Evolutionary conservation across 2,888 invertebrate species (phyloP).

Genomic region (Eupithecia subfuscata): DNA sequence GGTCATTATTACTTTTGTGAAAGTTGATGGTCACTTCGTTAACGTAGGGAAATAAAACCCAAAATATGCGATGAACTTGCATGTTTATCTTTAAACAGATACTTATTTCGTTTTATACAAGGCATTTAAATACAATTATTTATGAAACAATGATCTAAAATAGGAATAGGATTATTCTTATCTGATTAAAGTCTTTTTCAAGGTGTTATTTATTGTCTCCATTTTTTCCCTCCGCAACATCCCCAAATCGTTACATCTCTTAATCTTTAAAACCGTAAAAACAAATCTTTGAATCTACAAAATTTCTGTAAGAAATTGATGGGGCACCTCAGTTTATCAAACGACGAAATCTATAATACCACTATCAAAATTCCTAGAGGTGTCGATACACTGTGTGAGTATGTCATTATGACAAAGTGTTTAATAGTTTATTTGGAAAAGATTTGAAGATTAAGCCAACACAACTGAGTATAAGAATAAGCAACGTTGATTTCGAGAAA

Average conservation of each 20-base stretch:
- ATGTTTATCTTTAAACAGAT: background rate
- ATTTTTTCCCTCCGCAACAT: constrained; percentile 61
- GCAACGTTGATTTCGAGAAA: background rate
- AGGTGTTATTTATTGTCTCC: constrained; percentile 75
- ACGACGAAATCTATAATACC: constrained; percentile 68
- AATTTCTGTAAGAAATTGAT: constrained; percentile 82
- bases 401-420: constrained; percentile 51
- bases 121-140: background rate
- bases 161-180: background rate
- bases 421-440: background rate
- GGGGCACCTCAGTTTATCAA: constrained; percentile 75
- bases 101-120: background rate
- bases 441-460: background rate
- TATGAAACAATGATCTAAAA: background rate
- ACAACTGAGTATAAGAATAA: background rate
- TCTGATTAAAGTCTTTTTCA: constrained; percentile 45
- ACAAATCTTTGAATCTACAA: constrained; percentile 79
- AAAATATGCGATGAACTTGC: background rate
- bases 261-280: constrained; percentile 80
- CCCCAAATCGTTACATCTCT: constrained; percentile 79
- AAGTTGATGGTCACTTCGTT: constrained; percentile 9
- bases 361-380: constrained; percentile 82
- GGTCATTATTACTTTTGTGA: constrained; percentile 22
- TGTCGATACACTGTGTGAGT: constrained; percentile 77
- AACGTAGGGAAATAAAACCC: background rate